These are phyloP conservation scores for Rhegmatorhina hoffmannsi DNA, from an alignment of 2,113 vertebrate genomes.

Conservation along the genomic window DNA sequence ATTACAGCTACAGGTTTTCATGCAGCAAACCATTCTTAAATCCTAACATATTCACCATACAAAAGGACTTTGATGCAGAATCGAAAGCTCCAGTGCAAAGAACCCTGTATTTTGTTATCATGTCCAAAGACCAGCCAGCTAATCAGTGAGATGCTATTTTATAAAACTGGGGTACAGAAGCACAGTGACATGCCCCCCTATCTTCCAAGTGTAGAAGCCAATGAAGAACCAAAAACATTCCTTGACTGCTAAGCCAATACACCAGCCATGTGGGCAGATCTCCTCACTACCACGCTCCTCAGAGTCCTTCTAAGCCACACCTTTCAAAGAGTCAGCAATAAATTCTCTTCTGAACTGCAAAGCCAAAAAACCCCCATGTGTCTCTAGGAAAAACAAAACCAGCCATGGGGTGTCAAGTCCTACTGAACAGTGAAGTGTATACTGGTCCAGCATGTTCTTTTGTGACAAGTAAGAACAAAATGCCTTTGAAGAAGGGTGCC, in stretches of 20 bases:
- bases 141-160: neutral
- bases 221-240: neutral
- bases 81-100: neutral
- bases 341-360: neutral
- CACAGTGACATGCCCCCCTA: neutral
- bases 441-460: neutral
- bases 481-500: conserved; percentile 15
- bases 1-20: neutral
- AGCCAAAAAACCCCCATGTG: neutral
- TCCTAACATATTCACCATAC: neutral
- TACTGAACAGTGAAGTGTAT: neutral
- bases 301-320: neutral
- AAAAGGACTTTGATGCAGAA: neutral
- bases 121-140: neutral
- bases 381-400: neutral
- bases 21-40: neutral
- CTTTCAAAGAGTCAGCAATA: neutral
- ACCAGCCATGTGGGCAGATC: neutral
- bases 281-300: neutral
- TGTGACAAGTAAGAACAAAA: neutral
- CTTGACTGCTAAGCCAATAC: neutral
- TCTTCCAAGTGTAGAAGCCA: neutral
- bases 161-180: neutral
- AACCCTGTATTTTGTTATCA: neutral
- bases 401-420: neutral